These are phyloP conservation scores for Anguilla megastoma DNA, from an alignment of 2,797 vertebrate genomes.

Conservation along the genomic window DNA sequence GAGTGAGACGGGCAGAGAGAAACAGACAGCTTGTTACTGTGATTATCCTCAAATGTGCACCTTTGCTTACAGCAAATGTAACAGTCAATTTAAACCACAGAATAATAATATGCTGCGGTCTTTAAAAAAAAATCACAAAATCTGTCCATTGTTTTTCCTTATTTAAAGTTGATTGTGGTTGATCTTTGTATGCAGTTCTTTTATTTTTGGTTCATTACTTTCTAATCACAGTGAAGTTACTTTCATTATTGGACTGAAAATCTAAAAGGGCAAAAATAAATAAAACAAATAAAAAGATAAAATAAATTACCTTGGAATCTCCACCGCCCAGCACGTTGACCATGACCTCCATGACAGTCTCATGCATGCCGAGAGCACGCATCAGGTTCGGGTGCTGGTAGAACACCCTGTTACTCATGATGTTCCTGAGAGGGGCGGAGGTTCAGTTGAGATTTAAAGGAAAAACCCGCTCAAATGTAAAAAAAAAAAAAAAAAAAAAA, in stretches of 20 bases:
- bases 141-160: not conserved
- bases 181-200: not conserved
- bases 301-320: conserved; percentile 82
- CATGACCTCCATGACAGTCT: conserved; percentile 98
- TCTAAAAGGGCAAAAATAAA: not conserved
- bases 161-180: not conserved
- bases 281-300: not conserved
- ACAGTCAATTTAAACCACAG: not conserved
- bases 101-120: not conserved
- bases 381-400: conserved; percentile 96
- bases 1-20: too few species aligned
- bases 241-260: too few species aligned
- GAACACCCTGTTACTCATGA: conserved; percentile 96
- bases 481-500: too few species aligned
- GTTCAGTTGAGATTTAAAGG: not conserved
- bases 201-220: not conserved
- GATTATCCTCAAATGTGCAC: too few species aligned
- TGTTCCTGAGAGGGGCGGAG: conserved; percentile 72
- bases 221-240: not conserved
- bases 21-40: too few species aligned
- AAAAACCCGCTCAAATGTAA: not conserved
- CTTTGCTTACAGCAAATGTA: too few species aligned
- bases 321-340: conserved; percentile 92
- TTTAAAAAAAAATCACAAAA: not conserved
- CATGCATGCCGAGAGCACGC: conserved; percentile 93